phyloP scores from a whole-genome alignment of 1,140 invertebrate genomes.

The Odontomachus brunneus region DNA sequence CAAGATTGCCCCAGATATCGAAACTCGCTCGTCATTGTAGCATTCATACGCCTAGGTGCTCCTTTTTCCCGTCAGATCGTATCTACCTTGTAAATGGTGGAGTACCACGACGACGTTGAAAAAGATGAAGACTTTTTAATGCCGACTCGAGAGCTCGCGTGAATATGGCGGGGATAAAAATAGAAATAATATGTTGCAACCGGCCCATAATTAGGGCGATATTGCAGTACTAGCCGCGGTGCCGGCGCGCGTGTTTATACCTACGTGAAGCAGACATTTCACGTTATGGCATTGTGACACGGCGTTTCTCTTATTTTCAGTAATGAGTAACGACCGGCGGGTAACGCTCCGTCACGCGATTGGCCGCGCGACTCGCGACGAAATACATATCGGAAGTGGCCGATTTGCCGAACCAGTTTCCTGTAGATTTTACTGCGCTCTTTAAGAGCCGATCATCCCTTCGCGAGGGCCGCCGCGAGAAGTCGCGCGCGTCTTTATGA shows the following conservation, averaged over 20 bases:
- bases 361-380: conserved; percentile 29
- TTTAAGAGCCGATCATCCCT: conserved; percentile 7
- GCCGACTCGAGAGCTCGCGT: conserved; percentile 1
- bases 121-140: conserved; percentile 45
- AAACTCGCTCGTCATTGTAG: conserved; percentile 35
- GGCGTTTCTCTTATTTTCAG: conserved; percentile 41
- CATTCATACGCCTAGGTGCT: not conserved
- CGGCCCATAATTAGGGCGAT: conserved; percentile 40
- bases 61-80: conserved; percentile 19
- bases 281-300: conserved; percentile 31
- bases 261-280: conserved; percentile 2
- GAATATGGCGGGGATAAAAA: conserved; percentile 8
- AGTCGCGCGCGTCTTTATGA: conserved; percentile 7
- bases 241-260: conserved; percentile 23
- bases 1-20: conserved; percentile 48
- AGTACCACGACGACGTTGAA: conserved; percentile 31
- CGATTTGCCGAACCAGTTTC: conserved; percentile 59
- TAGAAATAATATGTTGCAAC: conserved; percentile 36
- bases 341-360: conserved; percentile 49
- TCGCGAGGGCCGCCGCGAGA: not conserved
- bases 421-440: conserved; percentile 37
- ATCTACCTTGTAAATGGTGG: conserved; percentile 37
- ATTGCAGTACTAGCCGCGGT: not conserved
- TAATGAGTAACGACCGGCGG: conserved; percentile 43
- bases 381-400: conserved; percentile 58